phyloP scores from a whole-genome alignment of 1,140 invertebrate species.

The Kradibia gibbosae region DNA sequence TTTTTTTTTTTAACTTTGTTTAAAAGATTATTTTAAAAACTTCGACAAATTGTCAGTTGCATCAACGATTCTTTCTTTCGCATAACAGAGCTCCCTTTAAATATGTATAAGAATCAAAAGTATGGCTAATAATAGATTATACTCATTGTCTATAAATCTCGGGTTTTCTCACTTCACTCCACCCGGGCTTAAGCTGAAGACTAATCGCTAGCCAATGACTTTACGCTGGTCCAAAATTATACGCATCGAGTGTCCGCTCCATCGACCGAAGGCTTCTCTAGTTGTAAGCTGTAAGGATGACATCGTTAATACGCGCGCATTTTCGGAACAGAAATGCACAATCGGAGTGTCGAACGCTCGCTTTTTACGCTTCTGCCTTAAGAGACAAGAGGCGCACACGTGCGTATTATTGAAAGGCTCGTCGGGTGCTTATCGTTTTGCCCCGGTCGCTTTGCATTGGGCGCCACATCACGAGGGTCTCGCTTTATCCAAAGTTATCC shows the following conservation, averaged over 20 bases:
- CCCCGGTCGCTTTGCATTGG: not conserved
- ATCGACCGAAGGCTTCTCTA: too few species aligned
- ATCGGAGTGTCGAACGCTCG: too few species aligned
- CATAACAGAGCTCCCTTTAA: not conserved
- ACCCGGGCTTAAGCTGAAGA: not conserved
- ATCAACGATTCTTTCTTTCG: not conserved
- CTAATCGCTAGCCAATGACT: not conserved
- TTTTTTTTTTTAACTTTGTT: not conserved
- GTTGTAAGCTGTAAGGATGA: too few species aligned
- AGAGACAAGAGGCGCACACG: too few species aligned
- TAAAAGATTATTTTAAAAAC: not conserved
- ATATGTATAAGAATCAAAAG: not conserved
- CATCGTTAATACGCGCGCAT: too few species aligned
- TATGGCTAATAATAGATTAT: not conserved
- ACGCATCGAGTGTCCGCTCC: too few species aligned
- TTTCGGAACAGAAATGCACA: too few species aligned
- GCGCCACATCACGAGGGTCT: not conserved
- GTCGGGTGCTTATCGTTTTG: constrained; percentile 1
- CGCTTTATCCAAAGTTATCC: not conserved
- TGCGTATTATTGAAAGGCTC: not conserved
- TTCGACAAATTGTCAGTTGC: not conserved
- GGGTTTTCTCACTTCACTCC: not conserved
- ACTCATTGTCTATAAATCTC: not conserved
- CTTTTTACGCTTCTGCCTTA: too few species aligned
- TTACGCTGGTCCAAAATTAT: not conserved